A percentile compares a stretch with the other conserved stretches of the same genome.
phyloP scores from a whole-genome alignment of 2,888 invertebrate genomes.

The Chymomyza caudatula region DNA sequence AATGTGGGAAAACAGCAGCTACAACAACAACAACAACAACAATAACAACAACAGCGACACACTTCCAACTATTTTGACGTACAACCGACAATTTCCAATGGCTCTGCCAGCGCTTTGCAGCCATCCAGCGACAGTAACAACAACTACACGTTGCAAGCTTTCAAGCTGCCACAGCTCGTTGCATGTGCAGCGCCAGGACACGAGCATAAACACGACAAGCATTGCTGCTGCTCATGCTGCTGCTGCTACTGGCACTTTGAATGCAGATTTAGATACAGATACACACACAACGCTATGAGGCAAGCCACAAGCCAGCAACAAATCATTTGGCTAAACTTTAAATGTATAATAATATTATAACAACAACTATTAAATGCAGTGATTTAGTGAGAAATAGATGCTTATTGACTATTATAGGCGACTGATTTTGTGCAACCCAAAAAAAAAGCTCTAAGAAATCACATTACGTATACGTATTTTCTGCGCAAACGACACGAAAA shows the following conservation, averaged over 20 bases:
- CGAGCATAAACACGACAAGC: constrained; percentile 29
- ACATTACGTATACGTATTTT: not conserved
- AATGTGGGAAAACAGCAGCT: constrained; percentile 10
- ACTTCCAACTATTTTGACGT: constrained; percentile 74
- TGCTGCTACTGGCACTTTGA: not conserved
- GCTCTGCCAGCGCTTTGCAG: constrained; percentile 48
- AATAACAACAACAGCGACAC: constrained; percentile 52
- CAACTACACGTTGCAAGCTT: constrained; percentile 15
- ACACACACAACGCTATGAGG: constrained; percentile 2
- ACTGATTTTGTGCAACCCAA: constrained; percentile 49
- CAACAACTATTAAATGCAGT: constrained; percentile 4
- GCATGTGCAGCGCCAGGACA: constrained; percentile 62
- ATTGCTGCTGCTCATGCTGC: constrained; percentile 21
- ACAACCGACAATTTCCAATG: constrained; percentile 54
- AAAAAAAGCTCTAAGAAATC: not conserved
- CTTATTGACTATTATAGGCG: constrained; percentile 25
- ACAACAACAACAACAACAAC: no score
- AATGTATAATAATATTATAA: constrained; percentile 30
- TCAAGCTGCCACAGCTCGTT: constrained; percentile 37
- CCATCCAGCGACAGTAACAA: constrained; percentile 44
- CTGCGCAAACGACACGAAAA: not conserved
- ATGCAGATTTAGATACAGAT: not conserved
- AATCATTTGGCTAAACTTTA: not conserved
- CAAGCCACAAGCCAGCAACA: constrained; percentile 17
- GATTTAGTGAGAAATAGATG: constrained; percentile 5